Conservation (phyloP, 2,797 vertebrate species). For the Dicrostonyx torquatus region DNA sequence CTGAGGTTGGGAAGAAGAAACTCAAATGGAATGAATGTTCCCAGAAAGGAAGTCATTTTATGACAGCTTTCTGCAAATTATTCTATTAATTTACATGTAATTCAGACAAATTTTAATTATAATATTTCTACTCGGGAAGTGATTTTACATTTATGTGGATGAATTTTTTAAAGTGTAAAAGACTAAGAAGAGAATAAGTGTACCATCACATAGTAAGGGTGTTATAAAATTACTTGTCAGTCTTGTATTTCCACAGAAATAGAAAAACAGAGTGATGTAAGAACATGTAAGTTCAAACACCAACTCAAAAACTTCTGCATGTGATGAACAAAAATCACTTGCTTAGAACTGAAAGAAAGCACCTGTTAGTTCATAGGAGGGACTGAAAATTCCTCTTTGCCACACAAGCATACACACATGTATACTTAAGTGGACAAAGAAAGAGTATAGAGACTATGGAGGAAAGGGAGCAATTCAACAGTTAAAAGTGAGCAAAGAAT, state of each 20-base stretch:
- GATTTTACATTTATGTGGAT: conserved; percentile 2
- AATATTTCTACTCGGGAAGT: not conserved
- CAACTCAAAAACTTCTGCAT: not conserved
- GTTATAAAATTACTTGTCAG: not conserved
- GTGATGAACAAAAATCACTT: conserved; percentile 5
- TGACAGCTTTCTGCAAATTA: not conserved
- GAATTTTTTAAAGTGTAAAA: not conserved
- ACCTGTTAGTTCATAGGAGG: not conserved
- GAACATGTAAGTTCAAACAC: not conserved
- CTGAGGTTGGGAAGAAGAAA: not conserved
- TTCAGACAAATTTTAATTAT: conserved; percentile 1
- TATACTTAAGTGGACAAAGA: not conserved
- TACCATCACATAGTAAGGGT: not conserved
- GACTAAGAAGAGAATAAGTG: not conserved
- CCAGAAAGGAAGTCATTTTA: not conserved
- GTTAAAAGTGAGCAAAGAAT: not conserved
- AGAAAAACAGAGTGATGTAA: not conserved
- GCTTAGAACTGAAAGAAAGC: conserved; percentile 32
- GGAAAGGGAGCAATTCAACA: not conserved
- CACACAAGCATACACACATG: not conserved
- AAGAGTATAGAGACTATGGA: not conserved
- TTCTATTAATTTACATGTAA: conserved; percentile 8
- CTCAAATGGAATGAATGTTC: not conserved
- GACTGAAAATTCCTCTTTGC: not conserved
- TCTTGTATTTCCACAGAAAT: conserved; percentile 17